phyloP scores from a whole-genome alignment of 1,140 invertebrate genomes.

The Aphelenchoides fujianensis region DNA sequence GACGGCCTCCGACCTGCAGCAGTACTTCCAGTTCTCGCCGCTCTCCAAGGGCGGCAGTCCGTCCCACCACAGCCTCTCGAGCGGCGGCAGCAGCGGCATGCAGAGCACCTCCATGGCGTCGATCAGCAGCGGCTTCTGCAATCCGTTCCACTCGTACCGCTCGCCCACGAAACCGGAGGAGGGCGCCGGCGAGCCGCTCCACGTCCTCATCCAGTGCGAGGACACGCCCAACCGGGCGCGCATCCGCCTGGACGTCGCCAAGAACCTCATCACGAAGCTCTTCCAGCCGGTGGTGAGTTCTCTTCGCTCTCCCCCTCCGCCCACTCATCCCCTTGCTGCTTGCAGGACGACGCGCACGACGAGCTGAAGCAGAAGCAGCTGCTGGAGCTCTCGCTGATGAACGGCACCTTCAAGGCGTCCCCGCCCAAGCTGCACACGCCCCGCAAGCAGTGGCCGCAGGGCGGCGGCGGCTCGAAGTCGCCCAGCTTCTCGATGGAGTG shows the following conservation, averaged over 20 bases:
- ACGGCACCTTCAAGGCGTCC: conserved; percentile 78
- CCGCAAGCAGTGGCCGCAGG: neutral
- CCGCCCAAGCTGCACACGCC: conserved; percentile 2
- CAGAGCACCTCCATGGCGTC: neutral
- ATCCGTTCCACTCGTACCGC: neutral
- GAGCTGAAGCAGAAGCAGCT: conserved; percentile 75
- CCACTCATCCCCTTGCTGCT: conserved; percentile 5
- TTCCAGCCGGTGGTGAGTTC: conserved; percentile 68
- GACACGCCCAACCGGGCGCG: conserved; percentile 93
- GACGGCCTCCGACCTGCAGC: too few species aligned
- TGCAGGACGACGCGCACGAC: conserved; percentile 49
- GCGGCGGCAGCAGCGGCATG: neutral
- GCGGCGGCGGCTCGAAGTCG: neutral
- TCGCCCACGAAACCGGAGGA: conserved; percentile 89
- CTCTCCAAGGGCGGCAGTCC: neutral
- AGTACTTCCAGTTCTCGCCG: neutral
- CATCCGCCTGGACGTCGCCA: conserved; percentile 85
- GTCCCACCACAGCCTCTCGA: neutral
- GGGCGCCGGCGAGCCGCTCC: conserved; percentile 99
- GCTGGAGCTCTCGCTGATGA: conserved; percentile 98
- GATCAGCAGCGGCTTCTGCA: neutral
- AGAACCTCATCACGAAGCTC: conserved; percentile 95
- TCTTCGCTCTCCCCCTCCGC: conserved; percentile 1
- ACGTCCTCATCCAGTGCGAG: conserved; percentile 95
- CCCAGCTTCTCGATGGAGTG: neutral